Conservation (phyloP, 2,888 invertebrate genomes). For the Plutella xylostella region DNA sequence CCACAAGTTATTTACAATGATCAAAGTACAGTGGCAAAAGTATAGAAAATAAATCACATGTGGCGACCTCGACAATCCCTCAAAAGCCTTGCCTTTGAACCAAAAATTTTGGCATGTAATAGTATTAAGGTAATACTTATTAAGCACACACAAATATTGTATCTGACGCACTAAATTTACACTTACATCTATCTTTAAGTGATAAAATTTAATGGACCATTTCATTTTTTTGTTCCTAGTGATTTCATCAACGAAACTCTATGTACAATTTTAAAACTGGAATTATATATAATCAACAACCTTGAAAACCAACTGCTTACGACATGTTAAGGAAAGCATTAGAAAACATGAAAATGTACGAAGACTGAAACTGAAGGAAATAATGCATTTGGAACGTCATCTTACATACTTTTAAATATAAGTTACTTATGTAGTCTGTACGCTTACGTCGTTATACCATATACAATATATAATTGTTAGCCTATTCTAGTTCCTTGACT, state of each 20-base stretch:
- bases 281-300: constrained; percentile 23
- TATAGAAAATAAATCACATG: constrained; percentile 15
- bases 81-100: constrained; percentile 5
- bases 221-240: constrained; percentile 49
- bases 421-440: constrained; percentile 26
- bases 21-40: constrained; percentile 43
- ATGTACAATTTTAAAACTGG: constrained; percentile 42
- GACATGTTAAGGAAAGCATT: no score
- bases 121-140: constrained; percentile 27
- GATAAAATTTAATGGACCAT: constrained; percentile 63
- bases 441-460: no score
- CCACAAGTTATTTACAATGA: constrained; percentile 54
- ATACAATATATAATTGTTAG: constrained; percentile 44
- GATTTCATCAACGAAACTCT: constrained; percentile 44
- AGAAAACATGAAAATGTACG: background rate
- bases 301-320: constrained; percentile 1
- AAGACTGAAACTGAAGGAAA: background rate
- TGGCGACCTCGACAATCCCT: background rate
- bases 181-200: constrained; percentile 30
- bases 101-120: constrained; percentile 20
- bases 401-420: constrained; percentile 22
- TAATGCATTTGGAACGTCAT: constrained; percentile 1
- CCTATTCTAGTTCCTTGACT: constrained; percentile 59
- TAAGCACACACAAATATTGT: constrained; percentile 35
- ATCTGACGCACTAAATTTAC: constrained; percentile 37